Evolutionary conservation across 2,888 invertebrate genomes (phyloP), one percentile per base, ranked within the genome.

Genomic region (Drosophila acutilabella): DNA sequence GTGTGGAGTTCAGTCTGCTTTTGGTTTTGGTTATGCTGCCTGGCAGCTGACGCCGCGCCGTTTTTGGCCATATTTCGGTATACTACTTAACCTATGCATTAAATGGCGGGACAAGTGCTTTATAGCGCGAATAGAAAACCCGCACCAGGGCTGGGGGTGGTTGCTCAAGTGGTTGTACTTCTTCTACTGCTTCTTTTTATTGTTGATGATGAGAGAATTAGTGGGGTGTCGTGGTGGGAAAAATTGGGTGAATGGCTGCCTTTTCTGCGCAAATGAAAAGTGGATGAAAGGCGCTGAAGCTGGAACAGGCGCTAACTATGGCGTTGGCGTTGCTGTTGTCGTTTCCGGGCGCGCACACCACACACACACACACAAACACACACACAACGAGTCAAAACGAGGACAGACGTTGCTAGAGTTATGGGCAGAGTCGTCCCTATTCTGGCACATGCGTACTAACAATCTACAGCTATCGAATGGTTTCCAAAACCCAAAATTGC

Each of bases 41-140:
- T 77, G 70, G 72, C 88, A 83, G 87, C 88, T 86, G 81, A 72
- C 76, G 75, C 67, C 80, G 8, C 30, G 30, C 30, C 71, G 53
- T 80, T 78, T 76, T 76, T 66, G 61, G 64, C 62, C 59, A 80
- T 77, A 90, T 89, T 89, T 89, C 77, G 81, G 90, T 89, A 89
- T 90, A 90, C 89, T 89, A 77, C 79, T 84, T 82, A 84, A 84
- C 88, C 88, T 82, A 90, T 78, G 87, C 87, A 86, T 79, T 89
- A 82, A 88, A 88, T 88, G 86, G 76, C 84, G 75, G 77, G 85
- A 86, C 88, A 89, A 88, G 88, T 89, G 88, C 72, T 77, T 73
- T 71, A 71, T 74, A 72, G 75, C 58, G 59, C 71, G 56, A 57
- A 71, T 45, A 36, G 33, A 30, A 30, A 11, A 45, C 11, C 13